A percentile compares a stretch with the other conserved stretches of the same genome.
Conservation (phyloP, 2,888 invertebrate genomes). For the Heteromurus nitidus region DNA sequence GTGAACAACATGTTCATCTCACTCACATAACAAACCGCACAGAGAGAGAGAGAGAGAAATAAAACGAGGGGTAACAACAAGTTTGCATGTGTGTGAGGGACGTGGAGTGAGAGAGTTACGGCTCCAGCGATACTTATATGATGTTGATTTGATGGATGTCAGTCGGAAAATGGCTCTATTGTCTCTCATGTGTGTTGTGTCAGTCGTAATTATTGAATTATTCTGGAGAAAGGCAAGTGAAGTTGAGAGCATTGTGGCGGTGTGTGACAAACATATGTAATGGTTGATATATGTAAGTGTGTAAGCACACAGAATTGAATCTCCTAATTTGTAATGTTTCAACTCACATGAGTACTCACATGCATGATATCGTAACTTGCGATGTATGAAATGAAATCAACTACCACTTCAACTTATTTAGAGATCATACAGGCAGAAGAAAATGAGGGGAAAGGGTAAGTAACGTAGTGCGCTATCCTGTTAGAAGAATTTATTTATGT, state of each 20-base stretch:
- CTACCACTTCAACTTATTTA: not conserved
- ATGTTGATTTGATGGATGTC: constrained; percentile 72
- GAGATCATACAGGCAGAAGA: not conserved
- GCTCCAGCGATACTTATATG: constrained; percentile 36
- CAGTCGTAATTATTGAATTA: constrained; percentile 61
- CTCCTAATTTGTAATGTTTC: too few species aligned
- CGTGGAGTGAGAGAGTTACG: constrained; percentile 24
- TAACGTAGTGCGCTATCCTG: not conserved
- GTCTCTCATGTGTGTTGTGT: constrained; percentile 63
- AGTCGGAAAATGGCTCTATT: constrained; percentile 70
- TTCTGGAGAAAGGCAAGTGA: not conserved
- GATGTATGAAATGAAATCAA: not conserved
- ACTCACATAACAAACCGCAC: constrained; percentile 21
- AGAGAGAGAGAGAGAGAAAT: not conserved
- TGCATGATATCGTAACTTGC: not conserved
- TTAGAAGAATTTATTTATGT: too few species aligned
- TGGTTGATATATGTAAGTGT: not conserved
- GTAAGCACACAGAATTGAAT: not conserved
- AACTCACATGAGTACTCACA: not conserved
- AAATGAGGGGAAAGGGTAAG: not conserved
- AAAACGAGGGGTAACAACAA: not conserved
- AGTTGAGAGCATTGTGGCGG: not conserved
- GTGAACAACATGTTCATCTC: constrained; percentile 49
- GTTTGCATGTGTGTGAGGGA: too few species aligned
- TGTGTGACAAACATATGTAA: constrained; percentile 13